Evolutionary conservation across 2,113 vertebrate genomes (phyloP).

Genomic region (Lophochroa leadbeateri): DNA sequence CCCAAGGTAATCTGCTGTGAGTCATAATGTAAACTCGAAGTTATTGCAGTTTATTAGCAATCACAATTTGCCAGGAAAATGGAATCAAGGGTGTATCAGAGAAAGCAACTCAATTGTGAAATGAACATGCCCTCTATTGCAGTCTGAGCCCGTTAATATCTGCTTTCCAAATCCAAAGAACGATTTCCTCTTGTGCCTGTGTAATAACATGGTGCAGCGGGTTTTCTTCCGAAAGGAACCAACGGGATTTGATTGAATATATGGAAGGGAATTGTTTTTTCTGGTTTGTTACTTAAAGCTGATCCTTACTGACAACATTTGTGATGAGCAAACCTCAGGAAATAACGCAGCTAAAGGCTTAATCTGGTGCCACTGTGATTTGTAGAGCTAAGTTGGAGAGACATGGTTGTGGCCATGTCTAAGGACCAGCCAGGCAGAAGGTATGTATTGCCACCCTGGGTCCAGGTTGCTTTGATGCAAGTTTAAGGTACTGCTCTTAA

Average conservation of each 20-base stretch:
- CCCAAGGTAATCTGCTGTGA: constrained; percentile 69
- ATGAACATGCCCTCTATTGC: background rate
- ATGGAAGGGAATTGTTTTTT: constrained; percentile 8
- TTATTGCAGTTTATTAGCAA: constrained; percentile 74
- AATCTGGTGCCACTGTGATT: background rate
- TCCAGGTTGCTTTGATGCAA: background rate
- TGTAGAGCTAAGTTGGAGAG: background rate
- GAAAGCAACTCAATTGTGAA: constrained; percentile 8
- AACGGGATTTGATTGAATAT: background rate
- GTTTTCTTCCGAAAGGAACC: background rate
- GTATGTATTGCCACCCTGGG: background rate
- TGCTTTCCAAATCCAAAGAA: background rate
- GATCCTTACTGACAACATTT: constrained; percentile 40
- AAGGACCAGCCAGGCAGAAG: background rate
- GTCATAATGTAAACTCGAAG: constrained; percentile 65
- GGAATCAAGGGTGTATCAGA: background rate
- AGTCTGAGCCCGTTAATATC: background rate
- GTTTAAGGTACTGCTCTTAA: background rate
- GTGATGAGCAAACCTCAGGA: background rate
- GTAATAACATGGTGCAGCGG: background rate
- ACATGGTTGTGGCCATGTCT: accelerated
- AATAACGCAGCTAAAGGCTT: background rate
- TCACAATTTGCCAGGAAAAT: constrained; percentile 54
- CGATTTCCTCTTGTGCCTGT: constrained; percentile 4
- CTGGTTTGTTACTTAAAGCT: constrained; percentile 15